Evolutionary conservation across 2,113 vertebrate species (phyloP).

Genomic region (human): DNA sequence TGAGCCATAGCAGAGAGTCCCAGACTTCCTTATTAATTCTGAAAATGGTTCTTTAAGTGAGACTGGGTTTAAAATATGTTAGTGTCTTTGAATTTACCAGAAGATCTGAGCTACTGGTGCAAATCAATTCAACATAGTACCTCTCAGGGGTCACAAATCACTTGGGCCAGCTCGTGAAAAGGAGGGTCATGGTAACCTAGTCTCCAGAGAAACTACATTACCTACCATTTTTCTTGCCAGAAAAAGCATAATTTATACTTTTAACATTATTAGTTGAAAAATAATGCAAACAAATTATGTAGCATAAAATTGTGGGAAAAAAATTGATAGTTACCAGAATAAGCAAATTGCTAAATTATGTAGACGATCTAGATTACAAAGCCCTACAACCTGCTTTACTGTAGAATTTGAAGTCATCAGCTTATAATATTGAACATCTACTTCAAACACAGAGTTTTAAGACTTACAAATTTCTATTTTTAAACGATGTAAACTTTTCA

Average conservation of each 20-base stretch:
- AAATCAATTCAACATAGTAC: background rate
- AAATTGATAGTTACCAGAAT: constrained; percentile 45
- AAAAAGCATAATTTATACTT: constrained; percentile 25
- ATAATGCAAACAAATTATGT: constrained; percentile 22
- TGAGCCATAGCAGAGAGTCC: background rate
- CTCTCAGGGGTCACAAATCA: constrained; percentile 19
- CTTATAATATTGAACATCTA: background rate
- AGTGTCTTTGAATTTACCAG: background rate
- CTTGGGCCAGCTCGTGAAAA: background rate
- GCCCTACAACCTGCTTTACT: background rate
- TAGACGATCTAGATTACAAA: background rate
- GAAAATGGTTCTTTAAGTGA: constrained; percentile 8
- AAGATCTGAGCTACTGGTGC: background rate
- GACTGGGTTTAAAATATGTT: constrained; percentile 15
- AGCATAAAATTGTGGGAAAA: constrained; percentile 9
- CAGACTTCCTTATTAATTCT: background rate
- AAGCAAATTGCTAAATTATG: constrained; percentile 39
- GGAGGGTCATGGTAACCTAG: constrained; percentile 2
- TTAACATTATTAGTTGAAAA: constrained; percentile 40
- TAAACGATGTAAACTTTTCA: constrained; percentile 33
- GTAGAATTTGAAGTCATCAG: constrained; percentile 15
- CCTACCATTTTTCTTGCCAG: background rate
- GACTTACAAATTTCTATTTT: constrained; percentile 10
- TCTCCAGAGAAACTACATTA: constrained; percentile 49
- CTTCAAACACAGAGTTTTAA: constrained; percentile 16